Percentiles rank a stretch among this genome's conserved stretches.
Conservation (phyloP, 2,888 invertebrate species). For the Limnephilus auricula region DNA sequence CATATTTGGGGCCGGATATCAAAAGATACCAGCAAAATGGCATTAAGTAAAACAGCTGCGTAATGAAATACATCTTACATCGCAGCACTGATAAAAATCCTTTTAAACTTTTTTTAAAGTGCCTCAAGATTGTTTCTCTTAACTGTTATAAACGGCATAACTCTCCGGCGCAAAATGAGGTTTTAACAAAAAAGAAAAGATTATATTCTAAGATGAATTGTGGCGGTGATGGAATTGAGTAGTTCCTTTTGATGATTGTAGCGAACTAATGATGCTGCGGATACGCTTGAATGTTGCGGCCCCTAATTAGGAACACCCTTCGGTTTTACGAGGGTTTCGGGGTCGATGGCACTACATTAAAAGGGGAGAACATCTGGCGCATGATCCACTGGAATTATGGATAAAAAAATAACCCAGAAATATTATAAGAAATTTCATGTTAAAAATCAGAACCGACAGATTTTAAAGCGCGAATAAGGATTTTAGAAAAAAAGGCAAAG, state of each 20-base stretch:
- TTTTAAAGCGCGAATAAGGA: background rate
- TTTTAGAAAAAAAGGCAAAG: background rate
- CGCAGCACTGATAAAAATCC: background rate
- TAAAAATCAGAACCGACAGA: background rate
- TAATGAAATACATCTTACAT: background rate
- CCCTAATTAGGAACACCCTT: slow-evolving; percentile 38
- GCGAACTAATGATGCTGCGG: slow-evolving; percentile 1
- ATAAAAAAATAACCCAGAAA: slow-evolving; percentile 12
- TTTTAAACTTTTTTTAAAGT: background rate
- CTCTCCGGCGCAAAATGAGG: background rate
- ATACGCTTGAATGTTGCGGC: slow-evolving; percentile 1
- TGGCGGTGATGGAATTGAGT: background rate
- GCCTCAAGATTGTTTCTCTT: background rate
- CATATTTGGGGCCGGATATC: background rate
- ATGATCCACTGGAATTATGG: slow-evolving; percentile 17
- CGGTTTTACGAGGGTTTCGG: slow-evolving; percentile 22
- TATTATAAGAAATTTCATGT: background rate
- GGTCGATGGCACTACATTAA: slow-evolving; percentile 24
- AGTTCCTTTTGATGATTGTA: background rate
- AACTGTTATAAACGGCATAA: background rate
- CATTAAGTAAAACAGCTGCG: background rate
- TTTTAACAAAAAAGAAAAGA: background rate
- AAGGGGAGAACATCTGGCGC: slow-evolving; percentile 36
- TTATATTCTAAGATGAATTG: background rate
- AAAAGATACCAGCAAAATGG: background rate